Percentiles rank a stretch among this genome's conserved stretches.
phyloP scores from a whole-genome alignment of 2,888 invertebrate species.

The Psococerastis gibbosa region DNA sequence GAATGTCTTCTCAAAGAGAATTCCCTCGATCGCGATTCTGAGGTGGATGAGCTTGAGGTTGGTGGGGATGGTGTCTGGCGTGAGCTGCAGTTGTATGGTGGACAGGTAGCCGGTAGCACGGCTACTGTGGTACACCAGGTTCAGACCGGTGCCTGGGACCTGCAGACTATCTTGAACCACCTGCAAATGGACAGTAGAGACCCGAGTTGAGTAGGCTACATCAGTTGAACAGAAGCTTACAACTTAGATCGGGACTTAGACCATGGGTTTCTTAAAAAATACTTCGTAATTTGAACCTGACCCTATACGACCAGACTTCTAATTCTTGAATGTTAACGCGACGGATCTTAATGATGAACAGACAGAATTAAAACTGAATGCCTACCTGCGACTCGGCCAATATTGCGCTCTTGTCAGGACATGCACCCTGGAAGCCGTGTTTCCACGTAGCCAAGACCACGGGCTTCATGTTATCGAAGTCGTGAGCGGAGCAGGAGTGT shows the following conservation, averaged over 20 bases:
- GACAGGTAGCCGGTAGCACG: constrained; percentile 84
- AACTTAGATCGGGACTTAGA: background rate
- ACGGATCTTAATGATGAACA: no score
- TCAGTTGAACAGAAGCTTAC: constrained; percentile 7
- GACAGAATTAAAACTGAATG: no score
- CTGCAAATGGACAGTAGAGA: constrained; percentile 25
- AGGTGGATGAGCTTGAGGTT: constrained; percentile 76
- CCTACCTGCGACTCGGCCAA: constrained; percentile 68
- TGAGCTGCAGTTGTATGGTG: constrained; percentile 77
- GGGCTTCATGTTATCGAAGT: constrained; percentile 84
- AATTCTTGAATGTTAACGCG: no score
- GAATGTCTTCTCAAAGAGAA: constrained; percentile 77
- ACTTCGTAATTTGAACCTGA: no score
- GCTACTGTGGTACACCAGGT: constrained; percentile 91
- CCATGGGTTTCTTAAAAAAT: no score
- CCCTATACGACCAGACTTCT: no score
- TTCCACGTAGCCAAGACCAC: constrained; percentile 88
- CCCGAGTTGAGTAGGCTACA: constrained; percentile 1
- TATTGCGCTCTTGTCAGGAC: constrained; percentile 78
- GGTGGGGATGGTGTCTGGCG: constrained; percentile 64
- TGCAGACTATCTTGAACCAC: constrained; percentile 89
- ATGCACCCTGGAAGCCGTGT: constrained; percentile 88
- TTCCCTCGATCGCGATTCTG: constrained; percentile 85
- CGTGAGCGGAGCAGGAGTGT: constrained; percentile 69
- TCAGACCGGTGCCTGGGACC: constrained; percentile 87